phyloP scores from a whole-genome alignment of 2,113 vertebrate species.

The Blennius ocellaris region DNA sequence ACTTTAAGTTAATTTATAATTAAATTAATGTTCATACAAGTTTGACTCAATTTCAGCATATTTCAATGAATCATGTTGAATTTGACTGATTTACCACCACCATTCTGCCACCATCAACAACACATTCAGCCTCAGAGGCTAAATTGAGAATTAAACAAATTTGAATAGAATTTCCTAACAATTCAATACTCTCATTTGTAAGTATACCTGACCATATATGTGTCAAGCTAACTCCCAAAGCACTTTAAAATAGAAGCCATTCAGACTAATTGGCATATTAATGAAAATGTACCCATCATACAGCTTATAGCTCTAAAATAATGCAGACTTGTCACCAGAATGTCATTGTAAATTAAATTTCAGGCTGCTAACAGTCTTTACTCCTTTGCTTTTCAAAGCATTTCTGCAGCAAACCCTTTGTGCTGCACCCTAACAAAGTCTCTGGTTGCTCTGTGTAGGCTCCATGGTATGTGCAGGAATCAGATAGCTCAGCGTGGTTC shows the following conservation, averaged over 20 bases:
- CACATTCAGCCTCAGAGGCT: too few species aligned
- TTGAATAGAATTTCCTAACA: too few species aligned
- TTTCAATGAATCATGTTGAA: too few species aligned
- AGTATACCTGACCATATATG: background rate
- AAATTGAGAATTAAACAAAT: too few species aligned
- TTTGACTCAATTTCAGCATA: too few species aligned
- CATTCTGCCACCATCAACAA: too few species aligned
- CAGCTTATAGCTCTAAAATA: background rate
- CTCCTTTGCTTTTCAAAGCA: slow-evolving; percentile 68
- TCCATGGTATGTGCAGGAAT: slow-evolving; percentile 51
- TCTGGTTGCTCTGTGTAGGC: slow-evolving; percentile 63
- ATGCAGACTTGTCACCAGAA: slow-evolving; percentile 15
- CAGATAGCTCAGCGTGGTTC: slow-evolving; percentile 48
- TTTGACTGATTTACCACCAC: too few species aligned
- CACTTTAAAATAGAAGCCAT: background rate
- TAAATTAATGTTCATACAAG: too few species aligned
- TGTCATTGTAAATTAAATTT: slow-evolving; percentile 20
- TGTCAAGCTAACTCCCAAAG: background rate
- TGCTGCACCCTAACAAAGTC: slow-evolving; percentile 37
- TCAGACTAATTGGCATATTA: background rate
- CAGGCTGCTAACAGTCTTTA: slow-evolving; percentile 2
- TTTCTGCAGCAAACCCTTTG: slow-evolving; percentile 60
- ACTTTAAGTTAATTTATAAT: too few species aligned
- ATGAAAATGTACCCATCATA: too few species aligned
- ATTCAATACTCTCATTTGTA: too few species aligned